Base-by-base conservation (phyloP, 2,797 vertebrate genomes). In the Rhinichthys osculus region DNA sequence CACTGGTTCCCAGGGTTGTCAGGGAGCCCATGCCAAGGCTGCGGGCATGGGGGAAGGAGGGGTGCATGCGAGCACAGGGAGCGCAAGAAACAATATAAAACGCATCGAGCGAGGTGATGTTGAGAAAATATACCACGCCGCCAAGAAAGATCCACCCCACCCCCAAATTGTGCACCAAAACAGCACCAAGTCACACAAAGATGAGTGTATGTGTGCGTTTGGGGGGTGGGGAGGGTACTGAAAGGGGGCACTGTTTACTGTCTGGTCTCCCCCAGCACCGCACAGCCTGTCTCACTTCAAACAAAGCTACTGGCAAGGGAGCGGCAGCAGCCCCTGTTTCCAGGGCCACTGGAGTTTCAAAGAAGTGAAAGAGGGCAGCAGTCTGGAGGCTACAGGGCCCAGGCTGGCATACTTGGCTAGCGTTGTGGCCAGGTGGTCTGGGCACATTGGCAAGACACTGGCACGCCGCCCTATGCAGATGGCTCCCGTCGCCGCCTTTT, bases 381-480 rank as follows among this genome's bases (percentile, higher is more conserved):
- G 96, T 94, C 94, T 94, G 94, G 95, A 96, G 96, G 96, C 95
- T 96, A 94, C 94, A 87, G 84, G 94, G 94, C 95, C 94, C 93
- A 91, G 95, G 93, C 95, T 96, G 96, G 95, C 96, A 96, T 94
- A 96, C 95, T 97, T 96, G 96, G 96, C 96, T 95, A 95, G 94
- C 89, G 90, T 92, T 91, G 90, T 88, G 95, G 95, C 96, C 97
- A 98, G 97, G 97, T 97, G 97, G 97, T 94, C 95, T 95, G 95
- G 96, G 96, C 95, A 96, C 96, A 96, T 95, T 97, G 96, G 97
- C 96, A 96, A 96, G 95, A 95, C 95, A 94, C 96, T 97, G 96
- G 96, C 96, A 95, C 93, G 85, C 91, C 94, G 96, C 96, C 96
- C 94, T 93, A 96, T 96, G 94, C 96, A 97, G 96, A 97, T 97